Evolutionary conservation across 2,888 invertebrate genomes (phyloP).

Genomic region (Coenonympha arcania): DNA sequence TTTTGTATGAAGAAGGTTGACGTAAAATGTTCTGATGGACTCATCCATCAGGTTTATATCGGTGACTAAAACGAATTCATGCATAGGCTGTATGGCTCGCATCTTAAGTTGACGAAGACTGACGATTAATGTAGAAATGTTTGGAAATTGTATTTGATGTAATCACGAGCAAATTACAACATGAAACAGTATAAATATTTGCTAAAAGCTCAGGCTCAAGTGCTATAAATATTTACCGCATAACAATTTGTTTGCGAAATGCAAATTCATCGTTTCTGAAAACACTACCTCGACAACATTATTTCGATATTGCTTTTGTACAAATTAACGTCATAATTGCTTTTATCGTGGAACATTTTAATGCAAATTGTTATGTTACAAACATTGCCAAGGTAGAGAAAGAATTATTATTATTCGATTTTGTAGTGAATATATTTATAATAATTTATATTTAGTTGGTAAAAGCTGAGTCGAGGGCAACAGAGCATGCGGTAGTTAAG

Average conservation of each 20-base stretch:
- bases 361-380: not conserved
- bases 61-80: no score
- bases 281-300: slow-evolving; percentile 7
- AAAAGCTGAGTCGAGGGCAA: no score
- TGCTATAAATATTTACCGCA: slow-evolving; percentile 16
- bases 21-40: no score
- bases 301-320: slow-evolving; percentile 6
- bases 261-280: slow-evolving; percentile 15
- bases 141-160: not conserved
- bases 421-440: no score
- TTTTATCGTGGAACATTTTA: slow-evolving; percentile 1
- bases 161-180: not conserved
- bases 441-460: no score
- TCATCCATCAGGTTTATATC: no score
- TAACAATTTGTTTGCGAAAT: slow-evolving; percentile 17
- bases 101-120: no score
- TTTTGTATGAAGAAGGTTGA: no score
- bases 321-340: slow-evolving; percentile 1
- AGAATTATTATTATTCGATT: no score
- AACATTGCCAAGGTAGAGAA: not conserved
- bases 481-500: no score
- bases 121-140: no score
- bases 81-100: no score
- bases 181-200: slow-evolving; percentile 6
- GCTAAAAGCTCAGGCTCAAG: slow-evolving; percentile 9